These are phyloP conservation scores for Linnaemya vulpina DNA, from an alignment of 2,888 invertebrate species.

Conservation along the genomic window DNA sequence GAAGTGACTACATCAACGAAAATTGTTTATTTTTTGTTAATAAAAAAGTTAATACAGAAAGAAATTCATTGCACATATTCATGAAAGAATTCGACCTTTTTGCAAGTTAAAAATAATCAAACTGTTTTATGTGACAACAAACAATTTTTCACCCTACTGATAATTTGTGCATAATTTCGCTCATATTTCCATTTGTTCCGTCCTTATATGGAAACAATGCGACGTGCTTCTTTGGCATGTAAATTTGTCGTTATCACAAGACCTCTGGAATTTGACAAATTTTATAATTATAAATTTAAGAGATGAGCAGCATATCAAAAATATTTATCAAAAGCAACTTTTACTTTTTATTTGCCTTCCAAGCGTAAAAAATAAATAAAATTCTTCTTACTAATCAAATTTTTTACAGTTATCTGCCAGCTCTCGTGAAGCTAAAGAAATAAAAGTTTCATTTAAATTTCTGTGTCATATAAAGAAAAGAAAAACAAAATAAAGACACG, in stretches of 20 bases:
- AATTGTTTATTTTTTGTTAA: too few species aligned
- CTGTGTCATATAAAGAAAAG: constrained; percentile 4
- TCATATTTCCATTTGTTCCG: too few species aligned
- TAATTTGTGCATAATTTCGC: too few species aligned
- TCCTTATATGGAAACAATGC: not conserved
- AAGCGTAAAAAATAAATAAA: not conserved
- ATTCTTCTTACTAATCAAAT: not conserved
- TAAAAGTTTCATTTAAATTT: constrained; percentile 19
- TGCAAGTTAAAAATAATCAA: too few species aligned
- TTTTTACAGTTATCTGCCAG: constrained; percentile 17
- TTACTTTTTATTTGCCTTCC: constrained; percentile 26
- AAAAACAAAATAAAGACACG: not conserved
- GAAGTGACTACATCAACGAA: too few species aligned
- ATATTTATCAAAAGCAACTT: constrained; percentile 32
- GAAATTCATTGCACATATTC: too few species aligned
- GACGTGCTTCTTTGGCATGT: not conserved
- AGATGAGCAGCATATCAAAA: not conserved
- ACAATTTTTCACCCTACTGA: too few species aligned
- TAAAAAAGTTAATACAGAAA: too few species aligned
- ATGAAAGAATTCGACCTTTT: too few species aligned
- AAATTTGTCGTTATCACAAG: not conserved
- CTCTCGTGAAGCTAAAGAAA: not conserved
- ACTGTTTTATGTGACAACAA: too few species aligned
- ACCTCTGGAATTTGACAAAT: not conserved
- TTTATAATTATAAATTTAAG: not conserved